Percentiles rank a stretch among this genome's conserved stretches.
Conservation (phyloP, 2,888 invertebrate genomes). For the Phyllotreta cruciferae region DNA sequence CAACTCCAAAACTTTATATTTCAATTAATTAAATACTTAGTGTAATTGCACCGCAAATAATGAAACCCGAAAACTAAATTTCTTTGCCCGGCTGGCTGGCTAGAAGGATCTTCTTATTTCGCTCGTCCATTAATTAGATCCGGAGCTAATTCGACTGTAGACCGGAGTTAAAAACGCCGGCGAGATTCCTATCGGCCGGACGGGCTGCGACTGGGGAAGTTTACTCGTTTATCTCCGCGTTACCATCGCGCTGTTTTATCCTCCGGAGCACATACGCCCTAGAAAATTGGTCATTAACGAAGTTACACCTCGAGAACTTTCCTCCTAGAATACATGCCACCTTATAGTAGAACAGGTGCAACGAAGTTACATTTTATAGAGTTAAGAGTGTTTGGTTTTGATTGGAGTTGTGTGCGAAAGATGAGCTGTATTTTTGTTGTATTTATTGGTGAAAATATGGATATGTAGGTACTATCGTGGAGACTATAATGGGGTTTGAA, state of each 20-base stretch:
- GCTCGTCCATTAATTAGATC: conserved; percentile 19
- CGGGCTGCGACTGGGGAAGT: conserved; percentile 22
- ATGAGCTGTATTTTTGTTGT: too few species aligned
- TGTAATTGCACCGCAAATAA: too few species aligned
- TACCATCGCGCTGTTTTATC: conserved; percentile 27
- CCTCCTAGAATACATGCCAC: conserved; percentile 27
- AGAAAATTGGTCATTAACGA: conserved; percentile 38
- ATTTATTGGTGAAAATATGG: too few species aligned
- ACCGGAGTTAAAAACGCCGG: conserved; percentile 9
- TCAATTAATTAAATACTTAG: too few species aligned
- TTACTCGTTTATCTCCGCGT: conserved; percentile 32
- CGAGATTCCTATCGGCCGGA: conserved; percentile 17
- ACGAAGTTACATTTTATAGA: too few species aligned
- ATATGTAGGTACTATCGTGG: too few species aligned
- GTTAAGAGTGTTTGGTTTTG: too few species aligned
- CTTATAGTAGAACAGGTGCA: background rate
- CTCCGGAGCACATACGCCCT: conserved; percentile 23
- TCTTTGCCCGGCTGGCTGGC: background rate
- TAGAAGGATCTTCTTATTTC: conserved; percentile 4
- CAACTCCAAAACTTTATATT: too few species aligned
- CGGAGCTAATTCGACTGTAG: conserved; percentile 11
- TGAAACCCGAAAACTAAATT: background rate
- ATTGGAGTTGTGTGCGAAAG: too few species aligned
- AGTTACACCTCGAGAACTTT: conserved; percentile 34
- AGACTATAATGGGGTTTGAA: too few species aligned